A percentile compares a stretch with the other conserved stretches of the same genome.
Evolutionary conservation across 35 echinoderm and acorn worm species (phyloP).

Genomic region (Apostichopus japonicus): DNA sequence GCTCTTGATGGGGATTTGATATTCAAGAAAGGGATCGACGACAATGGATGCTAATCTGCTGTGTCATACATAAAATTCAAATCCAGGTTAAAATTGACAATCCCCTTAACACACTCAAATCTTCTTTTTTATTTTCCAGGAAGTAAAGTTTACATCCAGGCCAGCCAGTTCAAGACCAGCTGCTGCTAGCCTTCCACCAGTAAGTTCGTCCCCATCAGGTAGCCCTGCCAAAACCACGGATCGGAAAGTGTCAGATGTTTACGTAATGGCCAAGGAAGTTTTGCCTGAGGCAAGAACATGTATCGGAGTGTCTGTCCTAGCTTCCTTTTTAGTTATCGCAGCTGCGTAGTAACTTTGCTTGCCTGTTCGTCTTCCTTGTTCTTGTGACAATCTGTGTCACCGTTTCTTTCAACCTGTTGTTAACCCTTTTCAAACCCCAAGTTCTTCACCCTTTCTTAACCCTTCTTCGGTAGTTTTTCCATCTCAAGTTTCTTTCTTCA

Average conservation of each 20-base stretch:
- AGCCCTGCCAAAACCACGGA: slow-evolving; percentile 6
- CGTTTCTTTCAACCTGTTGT: no score
- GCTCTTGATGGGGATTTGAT: no score
- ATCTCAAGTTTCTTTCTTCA: no score
- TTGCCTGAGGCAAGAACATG: slow-evolving; percentile 60
- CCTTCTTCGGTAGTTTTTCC: no score
- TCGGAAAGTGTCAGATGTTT: slow-evolving; percentile 59
- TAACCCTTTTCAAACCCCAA: no score
- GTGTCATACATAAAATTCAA: no score
- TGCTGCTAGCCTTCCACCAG: slow-evolving; percentile 13
- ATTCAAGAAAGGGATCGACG: no score
- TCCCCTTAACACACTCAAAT: neutral
- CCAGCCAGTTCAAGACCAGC: slow-evolving; percentile 22
- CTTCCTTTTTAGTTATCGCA: neutral
- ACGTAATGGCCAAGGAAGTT: slow-evolving; percentile 53
- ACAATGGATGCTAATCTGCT: no score
- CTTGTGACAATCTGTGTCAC: no score
- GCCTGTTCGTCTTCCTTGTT: neutral
- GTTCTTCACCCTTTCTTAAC: no score
- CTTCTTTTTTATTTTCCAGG: neutral
- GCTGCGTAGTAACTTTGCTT: neutral
- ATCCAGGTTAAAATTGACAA: neutral
- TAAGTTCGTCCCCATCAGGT: slow-evolving; percentile 42
- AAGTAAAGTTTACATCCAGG: slow-evolving; percentile 24
- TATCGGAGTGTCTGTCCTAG: slow-evolving; percentile 34